phyloP scores from a whole-genome alignment of 2,113 vertebrate genomes.

The Hoplias malabaricus region DNA sequence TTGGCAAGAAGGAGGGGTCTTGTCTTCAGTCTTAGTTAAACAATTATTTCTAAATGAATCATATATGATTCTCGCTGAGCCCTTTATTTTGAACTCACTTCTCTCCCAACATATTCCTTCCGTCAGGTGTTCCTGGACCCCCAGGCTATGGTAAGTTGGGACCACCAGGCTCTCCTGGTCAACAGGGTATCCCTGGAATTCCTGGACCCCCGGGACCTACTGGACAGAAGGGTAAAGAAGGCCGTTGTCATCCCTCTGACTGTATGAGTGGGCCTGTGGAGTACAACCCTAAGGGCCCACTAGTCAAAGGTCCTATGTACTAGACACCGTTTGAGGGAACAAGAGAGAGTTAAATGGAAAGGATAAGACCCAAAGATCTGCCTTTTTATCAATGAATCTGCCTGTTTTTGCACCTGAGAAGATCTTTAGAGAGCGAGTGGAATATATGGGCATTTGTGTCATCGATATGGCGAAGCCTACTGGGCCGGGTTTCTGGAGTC shows the following conservation, averaged over 20 bases:
- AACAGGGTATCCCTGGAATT: constrained; percentile 93
- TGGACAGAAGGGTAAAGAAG: constrained; percentile 83
- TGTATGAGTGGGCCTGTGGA: constrained; percentile 86
- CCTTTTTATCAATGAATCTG: constrained; percentile 8
- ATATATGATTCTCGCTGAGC: not conserved
- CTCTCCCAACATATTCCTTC: not conserved
- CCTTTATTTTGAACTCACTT: not conserved
- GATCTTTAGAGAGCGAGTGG: constrained; percentile 22
- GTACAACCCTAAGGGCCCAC: constrained; percentile 83
- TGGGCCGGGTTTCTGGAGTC: constrained; percentile 3
- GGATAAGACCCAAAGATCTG: constrained; percentile 42
- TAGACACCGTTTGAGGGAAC: constrained; percentile 47
- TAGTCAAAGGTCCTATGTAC: constrained; percentile 85
- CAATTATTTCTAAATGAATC: no score
- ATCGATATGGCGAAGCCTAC: not conserved
- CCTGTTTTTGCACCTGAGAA: constrained; percentile 2
- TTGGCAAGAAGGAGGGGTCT: no score
- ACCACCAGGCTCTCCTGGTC: constrained; percentile 84
- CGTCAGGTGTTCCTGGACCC: constrained; percentile 84
- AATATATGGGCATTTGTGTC: constrained; percentile 8
- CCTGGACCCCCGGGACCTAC: constrained; percentile 80
- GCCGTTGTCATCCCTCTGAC: constrained; percentile 88
- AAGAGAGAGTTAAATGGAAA: not conserved
- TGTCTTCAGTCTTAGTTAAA: no score
- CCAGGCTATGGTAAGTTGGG: constrained; percentile 94